phyloP scores from a whole-genome alignment of 2,888 invertebrate genomes.

The Oegoconia quadripuncta region DNA sequence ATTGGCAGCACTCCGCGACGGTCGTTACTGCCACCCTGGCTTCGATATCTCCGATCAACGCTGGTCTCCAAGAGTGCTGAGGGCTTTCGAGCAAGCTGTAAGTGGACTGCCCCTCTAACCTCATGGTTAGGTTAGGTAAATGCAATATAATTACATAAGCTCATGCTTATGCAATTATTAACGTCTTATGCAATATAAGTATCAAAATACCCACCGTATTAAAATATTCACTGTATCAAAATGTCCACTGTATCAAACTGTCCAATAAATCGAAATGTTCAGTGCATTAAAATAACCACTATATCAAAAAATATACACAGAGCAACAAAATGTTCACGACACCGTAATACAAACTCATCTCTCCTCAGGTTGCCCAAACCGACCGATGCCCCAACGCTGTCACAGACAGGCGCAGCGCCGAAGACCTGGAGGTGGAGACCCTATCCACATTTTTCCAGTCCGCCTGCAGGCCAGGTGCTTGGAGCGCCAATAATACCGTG shows the following conservation, averaged over 20 bases:
- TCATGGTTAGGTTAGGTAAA: no score
- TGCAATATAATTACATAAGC: no score
- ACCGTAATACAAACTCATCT: background rate
- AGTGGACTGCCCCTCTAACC: conserved; percentile 12
- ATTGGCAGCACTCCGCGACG: conserved; percentile 66
- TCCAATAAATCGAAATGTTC: no score
- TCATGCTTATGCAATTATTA: no score
- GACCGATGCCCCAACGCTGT: conserved; percentile 43
- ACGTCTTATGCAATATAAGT: no score
- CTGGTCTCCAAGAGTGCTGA: conserved; percentile 81
- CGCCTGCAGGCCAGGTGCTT: conserved; percentile 86
- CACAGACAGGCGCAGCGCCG: conserved; percentile 50
- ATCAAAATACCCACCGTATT: no score
- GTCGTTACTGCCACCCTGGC: conserved; percentile 83
- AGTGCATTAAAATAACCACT: no score
- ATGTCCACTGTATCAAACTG: no score
- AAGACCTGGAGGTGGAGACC: conserved; percentile 81
- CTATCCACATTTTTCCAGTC: conserved; percentile 82
- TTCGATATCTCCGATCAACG: conserved; percentile 70
- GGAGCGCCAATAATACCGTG: conserved; percentile 76
- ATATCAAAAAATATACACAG: no score
- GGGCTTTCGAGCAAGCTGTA: conserved; percentile 77
- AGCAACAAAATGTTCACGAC: no score
- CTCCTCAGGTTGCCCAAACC: conserved; percentile 47
- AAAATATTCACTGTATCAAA: no score